phyloP scores from a whole-genome alignment of 2,888 invertebrate genomes.

The Pammene aurita region DNA sequence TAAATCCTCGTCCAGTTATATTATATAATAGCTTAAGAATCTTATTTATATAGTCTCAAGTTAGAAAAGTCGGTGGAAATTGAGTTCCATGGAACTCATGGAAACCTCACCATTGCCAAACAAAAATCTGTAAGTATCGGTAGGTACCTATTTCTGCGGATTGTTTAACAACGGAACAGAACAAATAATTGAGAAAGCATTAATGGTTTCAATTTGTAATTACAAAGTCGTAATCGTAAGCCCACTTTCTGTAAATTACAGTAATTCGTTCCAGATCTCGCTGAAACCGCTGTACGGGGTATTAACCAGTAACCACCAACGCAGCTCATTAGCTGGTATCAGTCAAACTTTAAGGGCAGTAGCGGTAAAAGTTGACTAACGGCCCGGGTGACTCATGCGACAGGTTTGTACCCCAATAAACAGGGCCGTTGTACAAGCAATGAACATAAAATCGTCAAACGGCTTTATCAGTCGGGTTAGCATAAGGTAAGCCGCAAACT shows the following conservation, averaged over 20 bases:
- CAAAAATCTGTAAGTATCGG: too few species aligned
- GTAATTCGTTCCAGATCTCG: neutral
- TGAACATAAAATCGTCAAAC: conserved; percentile 2
- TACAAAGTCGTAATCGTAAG: neutral
- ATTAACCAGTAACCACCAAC: conserved; percentile 11
- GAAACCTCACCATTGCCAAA: too few species aligned
- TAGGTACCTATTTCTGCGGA: too few species aligned
- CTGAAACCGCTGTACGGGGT: conserved; percentile 6
- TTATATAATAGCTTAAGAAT: too few species aligned
- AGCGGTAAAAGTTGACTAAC: conserved; percentile 30
- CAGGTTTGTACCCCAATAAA: conserved; percentile 17
- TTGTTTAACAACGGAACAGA: too few species aligned
- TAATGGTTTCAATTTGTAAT: too few species aligned
- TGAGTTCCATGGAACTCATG: too few species aligned
- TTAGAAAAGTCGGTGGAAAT: too few species aligned
- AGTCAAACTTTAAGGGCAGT: conserved; percentile 29
- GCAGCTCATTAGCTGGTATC: conserved; percentile 24
- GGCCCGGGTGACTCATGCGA: conserved; percentile 17
- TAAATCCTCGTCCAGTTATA: too few species aligned
- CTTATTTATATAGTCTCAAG: too few species aligned
- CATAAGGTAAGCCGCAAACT: neutral
- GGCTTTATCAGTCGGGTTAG: neutral
- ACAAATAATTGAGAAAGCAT: too few species aligned
- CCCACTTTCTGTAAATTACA: neutral
- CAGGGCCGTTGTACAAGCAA: neutral